These are phyloP conservation scores for Porites divaricata DNA, from an alignment of 92 coral and sea anemone genomes.

Conservation along the genomic window DNA sequence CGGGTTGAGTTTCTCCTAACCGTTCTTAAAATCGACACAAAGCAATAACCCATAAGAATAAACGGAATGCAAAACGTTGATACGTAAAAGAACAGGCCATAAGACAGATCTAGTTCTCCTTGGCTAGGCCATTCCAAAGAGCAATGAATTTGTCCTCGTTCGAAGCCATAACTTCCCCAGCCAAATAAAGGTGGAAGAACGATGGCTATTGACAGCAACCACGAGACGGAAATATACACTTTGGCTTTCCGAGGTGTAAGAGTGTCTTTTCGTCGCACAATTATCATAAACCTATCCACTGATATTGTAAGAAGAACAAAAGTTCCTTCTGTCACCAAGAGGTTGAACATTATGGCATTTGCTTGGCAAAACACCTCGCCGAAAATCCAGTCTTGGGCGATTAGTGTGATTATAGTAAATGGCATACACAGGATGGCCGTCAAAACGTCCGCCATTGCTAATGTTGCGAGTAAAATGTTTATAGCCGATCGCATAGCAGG, in stretches of 20 bases:
- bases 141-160: slow-evolving; percentile 84
- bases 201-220: slow-evolving; percentile 77
- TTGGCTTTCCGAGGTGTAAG: slow-evolving; percentile 92
- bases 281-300: slow-evolving; percentile 92
- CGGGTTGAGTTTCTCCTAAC: slow-evolving; percentile 92
- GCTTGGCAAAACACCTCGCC: slow-evolving; percentile 86
- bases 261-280: slow-evolving; percentile 88
- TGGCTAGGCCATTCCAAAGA: slow-evolving; percentile 65
- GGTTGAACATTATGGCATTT: slow-evolving; percentile 82
- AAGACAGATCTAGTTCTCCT: slow-evolving; percentile 58
- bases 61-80: slow-evolving; percentile 79
- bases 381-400: slow-evolving; percentile 86
- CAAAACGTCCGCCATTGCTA: slow-evolving; percentile 93
- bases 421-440: slow-evolving; percentile 90
- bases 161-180: slow-evolving; percentile 87
- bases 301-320: slow-evolving; percentile 86
- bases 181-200: slow-evolving; percentile 87
- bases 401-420: slow-evolving; percentile 70
- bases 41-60: slow-evolving; percentile 83
- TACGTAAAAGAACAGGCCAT: slow-evolving; percentile 74
- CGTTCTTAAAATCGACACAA: slow-evolving; percentile 81
- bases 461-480: slow-evolving; percentile 85
- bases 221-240: slow-evolving; percentile 77
- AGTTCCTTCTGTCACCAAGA: slow-evolving; percentile 90
- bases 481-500: slow-evolving; percentile 99